Evolutionary conservation across 2,797 vertebrate genomes (phyloP), one percentile per base, ranked within the genome.

Genomic region (Anisognathus igniventris): DNA sequence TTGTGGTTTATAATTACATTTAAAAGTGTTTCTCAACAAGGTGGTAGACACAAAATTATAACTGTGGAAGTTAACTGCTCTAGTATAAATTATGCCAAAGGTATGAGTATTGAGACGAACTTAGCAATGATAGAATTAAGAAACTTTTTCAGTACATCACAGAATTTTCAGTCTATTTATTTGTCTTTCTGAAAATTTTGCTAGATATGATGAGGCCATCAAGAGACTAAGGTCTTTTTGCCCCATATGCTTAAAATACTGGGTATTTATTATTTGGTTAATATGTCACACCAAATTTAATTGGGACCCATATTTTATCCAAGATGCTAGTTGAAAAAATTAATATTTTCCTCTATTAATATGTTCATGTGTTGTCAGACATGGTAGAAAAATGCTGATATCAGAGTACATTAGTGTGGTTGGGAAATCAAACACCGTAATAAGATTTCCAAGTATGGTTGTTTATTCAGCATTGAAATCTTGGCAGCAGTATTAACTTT

Each of bases 81-180:
- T 42, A 50, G 6, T 24, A 17, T 23, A 53, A 12, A n/a, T 35
- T 39, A 17, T 33, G 13, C 62, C 62, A 54, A 61, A 67, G 12
- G 2, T 62, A 25, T 21, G 19, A 30, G 4, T 72, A 42, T 44
- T 0, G 0, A 42, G 14, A 53, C 11, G 3, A 60, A 77, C 2
- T n/a, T 54, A 65, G 11, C 15, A 72, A 47, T 23, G 39, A 45
- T 2, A 58, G 18, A 92, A 70, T 66, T 21, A 33, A 88, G n/a
- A 77, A 25, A 18, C 16, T 35, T 68, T 6, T 58, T 74, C 20
- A 16, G 24, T 74, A 30, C 67, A n/a, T 25, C 5, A 3, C 1
- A 1, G 17, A 50, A 72, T 75, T 73, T 75, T 28, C 6, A 1
- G 3, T 64, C 50, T 5, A 12, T 39, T 79, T 77, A 61, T 50